phyloP scores from a whole-genome alignment of 1,140 invertebrate genomes.

The Bactericera cockerelli region DNA sequence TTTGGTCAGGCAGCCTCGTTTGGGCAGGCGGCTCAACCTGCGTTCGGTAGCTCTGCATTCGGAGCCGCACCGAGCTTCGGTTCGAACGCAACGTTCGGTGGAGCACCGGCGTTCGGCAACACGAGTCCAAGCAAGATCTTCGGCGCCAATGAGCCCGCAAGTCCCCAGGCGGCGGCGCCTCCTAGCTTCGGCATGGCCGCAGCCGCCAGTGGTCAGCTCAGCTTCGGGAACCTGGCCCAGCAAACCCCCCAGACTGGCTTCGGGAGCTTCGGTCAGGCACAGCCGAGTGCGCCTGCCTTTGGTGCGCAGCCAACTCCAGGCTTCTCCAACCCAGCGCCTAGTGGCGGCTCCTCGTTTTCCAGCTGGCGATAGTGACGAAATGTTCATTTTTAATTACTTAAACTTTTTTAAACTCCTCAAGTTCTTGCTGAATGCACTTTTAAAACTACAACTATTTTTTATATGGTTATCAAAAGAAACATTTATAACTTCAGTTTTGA shows the following conservation, averaged over 20 bases:
- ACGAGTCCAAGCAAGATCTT: conserved; percentile 15
- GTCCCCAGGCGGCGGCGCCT: conserved; percentile 17
- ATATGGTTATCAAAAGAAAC: no score
- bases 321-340: neutral
- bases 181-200: neutral
- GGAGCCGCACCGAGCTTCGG: conserved; percentile 34
- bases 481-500: no score
- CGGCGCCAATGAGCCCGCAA: conserved; percentile 12
- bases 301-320: neutral
- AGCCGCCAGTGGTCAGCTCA: neutral
- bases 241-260: neutral
- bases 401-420: no score
- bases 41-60: conserved; percentile 24
- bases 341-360: neutral
- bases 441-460: no score
- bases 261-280: neutral
- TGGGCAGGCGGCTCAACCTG: conserved; percentile 8
- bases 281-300: neutral
- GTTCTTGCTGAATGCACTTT: no score
- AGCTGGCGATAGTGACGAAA: conserved; percentile 6
- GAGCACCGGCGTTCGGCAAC: conserved; percentile 12
- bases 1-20: conserved; percentile 15
- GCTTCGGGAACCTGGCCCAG: neutral
- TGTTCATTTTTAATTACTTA: no score
- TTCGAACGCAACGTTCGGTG: conserved; percentile 33